These are phyloP conservation scores for Agonopterix alstromeriana DNA, from an alignment of 2,888 invertebrate genomes.

Conservation along the genomic window DNA sequence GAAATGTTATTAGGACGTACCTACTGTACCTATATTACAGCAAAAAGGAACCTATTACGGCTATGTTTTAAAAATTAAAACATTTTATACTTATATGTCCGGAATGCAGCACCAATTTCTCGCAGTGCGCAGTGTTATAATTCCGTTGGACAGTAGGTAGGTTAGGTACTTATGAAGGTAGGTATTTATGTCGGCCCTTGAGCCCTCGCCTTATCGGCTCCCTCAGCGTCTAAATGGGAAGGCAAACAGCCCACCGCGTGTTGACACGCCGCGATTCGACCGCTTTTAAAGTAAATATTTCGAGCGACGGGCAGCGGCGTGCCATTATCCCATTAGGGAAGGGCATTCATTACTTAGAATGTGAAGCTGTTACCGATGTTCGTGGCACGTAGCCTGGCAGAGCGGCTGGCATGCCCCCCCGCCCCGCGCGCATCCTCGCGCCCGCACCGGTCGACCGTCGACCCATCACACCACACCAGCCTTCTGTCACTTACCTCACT, in stretches of 20 bases:
- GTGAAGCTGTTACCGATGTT: constrained; percentile 50
- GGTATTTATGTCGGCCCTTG: constrained; percentile 11
- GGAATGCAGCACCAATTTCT: no score
- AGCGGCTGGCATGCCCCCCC: constrained; percentile 8
- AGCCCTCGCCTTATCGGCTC: constrained; percentile 45
- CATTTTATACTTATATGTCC: no score
- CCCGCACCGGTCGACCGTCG: constrained; percentile 17
- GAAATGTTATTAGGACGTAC: no score
- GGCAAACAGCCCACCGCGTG: constrained; percentile 58
- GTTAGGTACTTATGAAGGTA: not conserved
- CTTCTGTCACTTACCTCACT: constrained; percentile 42
- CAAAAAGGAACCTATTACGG: no score
- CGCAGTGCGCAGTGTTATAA: no score
- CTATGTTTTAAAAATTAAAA: no score
- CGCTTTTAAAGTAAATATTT: constrained; percentile 65
- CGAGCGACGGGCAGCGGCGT: constrained; percentile 39
- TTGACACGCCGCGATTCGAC: constrained; percentile 61
- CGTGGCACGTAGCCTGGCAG: constrained; percentile 19
- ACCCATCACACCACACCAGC: constrained; percentile 18
- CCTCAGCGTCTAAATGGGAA: constrained; percentile 52
- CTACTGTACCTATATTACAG: no score
- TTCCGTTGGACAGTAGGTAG: constrained; percentile 5
- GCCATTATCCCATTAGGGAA: constrained; percentile 71
- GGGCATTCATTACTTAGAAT: constrained; percentile 63
- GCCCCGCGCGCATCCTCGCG: constrained; percentile 13